phyloP scores from a whole-genome alignment of 2,113 vertebrate species.

The Saguinus imperator region DNA sequence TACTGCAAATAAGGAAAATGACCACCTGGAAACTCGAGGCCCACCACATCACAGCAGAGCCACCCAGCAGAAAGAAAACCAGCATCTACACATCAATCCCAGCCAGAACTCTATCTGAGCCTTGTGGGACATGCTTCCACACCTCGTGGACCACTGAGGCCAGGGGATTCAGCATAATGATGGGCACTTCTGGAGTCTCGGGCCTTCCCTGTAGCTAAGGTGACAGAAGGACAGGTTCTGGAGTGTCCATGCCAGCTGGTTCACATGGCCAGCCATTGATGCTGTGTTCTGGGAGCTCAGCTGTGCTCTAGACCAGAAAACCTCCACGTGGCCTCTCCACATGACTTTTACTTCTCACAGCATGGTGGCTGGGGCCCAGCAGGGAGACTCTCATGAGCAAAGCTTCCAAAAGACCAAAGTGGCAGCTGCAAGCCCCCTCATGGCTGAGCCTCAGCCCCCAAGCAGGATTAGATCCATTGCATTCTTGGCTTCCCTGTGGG shows the following conservation, averaged over 20 bases:
- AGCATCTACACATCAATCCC: background rate
- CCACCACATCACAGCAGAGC: background rate
- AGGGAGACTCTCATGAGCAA: background rate
- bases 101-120: background rate
- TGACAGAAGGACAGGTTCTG: too few species aligned
- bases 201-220: background rate
- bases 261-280: too few species aligned
- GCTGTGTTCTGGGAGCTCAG: background rate
- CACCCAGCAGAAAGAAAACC: background rate
- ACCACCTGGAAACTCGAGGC: background rate
- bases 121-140: background rate
- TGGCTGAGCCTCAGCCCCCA: background rate
- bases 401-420: background rate
- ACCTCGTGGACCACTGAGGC: rapidly evolving
- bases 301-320: background rate
- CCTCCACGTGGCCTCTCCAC: background rate
- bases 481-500: background rate
- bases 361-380: background rate
- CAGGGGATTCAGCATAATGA: background rate
- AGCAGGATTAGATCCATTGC: background rate
- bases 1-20: background rate
- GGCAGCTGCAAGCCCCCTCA: background rate
- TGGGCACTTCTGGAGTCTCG: background rate
- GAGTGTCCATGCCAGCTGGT: background rate
- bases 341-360: background rate